phyloP scores from a whole-genome alignment of 2,797 vertebrate genomes.

The Scolopax bukidnonensis region DNA sequence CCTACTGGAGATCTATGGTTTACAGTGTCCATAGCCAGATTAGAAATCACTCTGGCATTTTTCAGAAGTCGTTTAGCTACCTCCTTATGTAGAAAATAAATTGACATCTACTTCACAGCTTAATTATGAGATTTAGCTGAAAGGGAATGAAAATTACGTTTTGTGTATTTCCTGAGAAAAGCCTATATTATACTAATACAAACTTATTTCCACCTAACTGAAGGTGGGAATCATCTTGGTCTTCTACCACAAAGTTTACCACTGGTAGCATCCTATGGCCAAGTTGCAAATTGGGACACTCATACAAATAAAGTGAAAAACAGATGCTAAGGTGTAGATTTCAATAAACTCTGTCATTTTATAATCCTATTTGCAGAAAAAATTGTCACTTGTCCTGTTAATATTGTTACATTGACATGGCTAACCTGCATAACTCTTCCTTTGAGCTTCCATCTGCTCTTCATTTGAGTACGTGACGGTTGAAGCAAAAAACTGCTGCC shows the following conservation, averaged over 20 bases:
- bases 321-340: neutral
- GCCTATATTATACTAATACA: neutral
- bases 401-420: neutral
- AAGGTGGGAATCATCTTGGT: neutral
- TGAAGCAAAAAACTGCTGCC: neutral
- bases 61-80: neutral
- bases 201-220: neutral
- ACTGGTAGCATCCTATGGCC: neutral
- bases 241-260: neutral
- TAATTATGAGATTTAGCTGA: neutral
- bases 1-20: neutral
- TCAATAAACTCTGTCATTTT: neutral
- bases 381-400: neutral
- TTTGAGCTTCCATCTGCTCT: constrained; percentile 41
- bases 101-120: neutral
- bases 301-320: neutral
- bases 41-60: neutral
- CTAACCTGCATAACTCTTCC: constrained; percentile 4
- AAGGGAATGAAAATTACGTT: neutral
- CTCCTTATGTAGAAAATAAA: neutral
- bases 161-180: neutral
- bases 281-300: neutral
- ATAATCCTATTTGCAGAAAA: neutral
- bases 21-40: neutral
- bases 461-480: neutral